A percentile compares a stretch with the other conserved stretches of the same genome.
phyloP scores from a whole-genome alignment of 2,888 invertebrate species.

The Polymixis flavicincta region DNA sequence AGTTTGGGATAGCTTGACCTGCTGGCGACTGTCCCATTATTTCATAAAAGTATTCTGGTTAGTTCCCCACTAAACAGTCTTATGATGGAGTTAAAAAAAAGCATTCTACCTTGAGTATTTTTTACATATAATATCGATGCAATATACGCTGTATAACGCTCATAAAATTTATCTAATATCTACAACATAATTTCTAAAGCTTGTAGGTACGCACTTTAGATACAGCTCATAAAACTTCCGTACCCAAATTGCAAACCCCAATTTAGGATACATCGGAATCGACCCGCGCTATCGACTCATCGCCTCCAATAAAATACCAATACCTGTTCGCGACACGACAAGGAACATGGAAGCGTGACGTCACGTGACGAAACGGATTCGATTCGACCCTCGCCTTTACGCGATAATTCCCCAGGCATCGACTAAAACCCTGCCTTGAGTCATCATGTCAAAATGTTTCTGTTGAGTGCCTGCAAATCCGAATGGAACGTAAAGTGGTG shows the following conservation, averaged over 20 bases:
- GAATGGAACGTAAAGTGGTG: conserved; percentile 21
- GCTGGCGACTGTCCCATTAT: too few species aligned
- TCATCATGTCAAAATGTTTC: conserved; percentile 57
- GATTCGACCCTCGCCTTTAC: conserved; percentile 55
- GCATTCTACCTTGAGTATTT: not conserved
- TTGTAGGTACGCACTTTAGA: conserved; percentile 6
- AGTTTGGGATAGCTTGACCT: too few species aligned
- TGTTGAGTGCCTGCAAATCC: conserved; percentile 40
- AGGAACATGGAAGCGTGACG: conserved; percentile 55
- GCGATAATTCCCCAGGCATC: conserved; percentile 49
- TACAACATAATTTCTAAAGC: conserved; percentile 10
- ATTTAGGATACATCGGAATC: conserved; percentile 41
- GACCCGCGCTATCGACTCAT: conserved; percentile 55
- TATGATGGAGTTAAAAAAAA: not conserved
- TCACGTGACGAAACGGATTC: conserved; percentile 59
- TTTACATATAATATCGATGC: too few species aligned
- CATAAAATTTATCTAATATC: too few species aligned
- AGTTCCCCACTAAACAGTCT: not conserved
- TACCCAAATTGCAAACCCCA: conserved; percentile 33
- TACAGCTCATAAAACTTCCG: conserved; percentile 16
- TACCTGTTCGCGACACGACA: conserved; percentile 63
- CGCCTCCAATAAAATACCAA: conserved; percentile 65
- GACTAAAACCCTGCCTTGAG: conserved; percentile 51
- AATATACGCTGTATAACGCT: too few species aligned
- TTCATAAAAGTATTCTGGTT: conserved; percentile 21